Evolutionary conservation across 2,113 vertebrate species (phyloP).

Genomic region (Paramormyrops kingsleyae): DNA sequence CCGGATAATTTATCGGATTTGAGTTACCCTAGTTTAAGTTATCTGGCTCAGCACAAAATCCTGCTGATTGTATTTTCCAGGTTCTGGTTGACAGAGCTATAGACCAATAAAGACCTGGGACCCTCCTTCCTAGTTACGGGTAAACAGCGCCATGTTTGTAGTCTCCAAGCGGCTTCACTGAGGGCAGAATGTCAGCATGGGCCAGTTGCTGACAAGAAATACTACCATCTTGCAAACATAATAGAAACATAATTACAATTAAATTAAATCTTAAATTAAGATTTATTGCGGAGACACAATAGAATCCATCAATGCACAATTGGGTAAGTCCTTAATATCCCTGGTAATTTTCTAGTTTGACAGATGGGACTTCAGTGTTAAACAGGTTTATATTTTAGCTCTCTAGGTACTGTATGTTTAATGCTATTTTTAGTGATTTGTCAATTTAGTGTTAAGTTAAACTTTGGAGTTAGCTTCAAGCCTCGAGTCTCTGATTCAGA

Average conservation of each 20-base stretch:
- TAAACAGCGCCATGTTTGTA: neutral
- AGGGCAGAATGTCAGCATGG: neutral
- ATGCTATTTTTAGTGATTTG: neutral
- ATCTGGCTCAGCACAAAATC: neutral
- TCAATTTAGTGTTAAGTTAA: neutral
- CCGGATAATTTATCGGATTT: neutral
- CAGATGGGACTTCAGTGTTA: neutral
- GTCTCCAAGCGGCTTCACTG: neutral
- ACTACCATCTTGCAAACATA: neutral
- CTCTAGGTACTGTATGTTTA: neutral
- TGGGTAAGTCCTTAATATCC: neutral
- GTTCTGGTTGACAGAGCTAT: neutral
- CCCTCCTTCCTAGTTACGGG: neutral
- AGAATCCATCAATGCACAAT: neutral
- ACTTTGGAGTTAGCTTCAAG: neutral
- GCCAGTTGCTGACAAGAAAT: neutral
- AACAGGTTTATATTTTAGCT: neutral
- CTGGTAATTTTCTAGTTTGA: neutral
- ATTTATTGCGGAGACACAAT: neutral
- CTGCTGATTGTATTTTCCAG: neutral
- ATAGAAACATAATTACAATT: neutral
- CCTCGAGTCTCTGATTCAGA: neutral
- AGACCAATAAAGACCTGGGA: neutral
- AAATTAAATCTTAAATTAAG: no score
- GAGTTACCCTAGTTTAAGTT: neutral